Evolutionary conservation across 2,888 invertebrate genomes (phyloP).

Genomic region (Unio pictorum): DNA sequence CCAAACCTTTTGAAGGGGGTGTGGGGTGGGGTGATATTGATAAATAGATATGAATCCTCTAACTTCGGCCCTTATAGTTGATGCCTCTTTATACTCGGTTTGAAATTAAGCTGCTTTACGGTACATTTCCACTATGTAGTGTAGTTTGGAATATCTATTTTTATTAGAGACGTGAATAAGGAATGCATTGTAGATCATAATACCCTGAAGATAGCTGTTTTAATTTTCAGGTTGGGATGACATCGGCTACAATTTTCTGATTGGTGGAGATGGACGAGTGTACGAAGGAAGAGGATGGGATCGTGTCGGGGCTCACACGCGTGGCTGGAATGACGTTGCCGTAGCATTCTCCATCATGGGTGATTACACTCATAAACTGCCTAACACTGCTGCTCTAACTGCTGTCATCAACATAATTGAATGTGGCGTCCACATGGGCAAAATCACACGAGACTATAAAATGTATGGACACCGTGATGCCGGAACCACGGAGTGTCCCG

Average conservation of each 20-base stretch:
- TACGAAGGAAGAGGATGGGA: conserved; percentile 86
- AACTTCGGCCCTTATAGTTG: no score
- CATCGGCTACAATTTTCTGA: conserved; percentile 78
- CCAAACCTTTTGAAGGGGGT: no score
- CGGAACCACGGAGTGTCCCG: conserved; percentile 53
- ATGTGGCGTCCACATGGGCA: conserved; percentile 48
- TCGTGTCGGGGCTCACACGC: conserved; percentile 81
- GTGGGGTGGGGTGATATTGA: no score
- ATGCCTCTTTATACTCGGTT: no score
- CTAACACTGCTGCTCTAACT: conserved; percentile 48
- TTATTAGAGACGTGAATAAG: no score
- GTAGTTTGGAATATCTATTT: no score
- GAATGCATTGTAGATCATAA: no score
- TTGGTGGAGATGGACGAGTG: conserved; percentile 84
- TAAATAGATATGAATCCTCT: no score
- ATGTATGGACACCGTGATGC: conserved; percentile 62
- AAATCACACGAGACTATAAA: conserved; percentile 49
- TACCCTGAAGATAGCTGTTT: no score
- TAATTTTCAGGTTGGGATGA: conserved; percentile 37
- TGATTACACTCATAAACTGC: conserved; percentile 51
- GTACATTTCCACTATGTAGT: no score
- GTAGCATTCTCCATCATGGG: conserved; percentile 65
- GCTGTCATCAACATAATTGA: conserved; percentile 50
- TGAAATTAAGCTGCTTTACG: no score
- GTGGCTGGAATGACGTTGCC: conserved; percentile 75